Evolutionary conservation across 2,797 vertebrate genomes (phyloP), one percentile per base, ranked within the genome.

Genomic region (Tiaroga cobitis): DNA sequence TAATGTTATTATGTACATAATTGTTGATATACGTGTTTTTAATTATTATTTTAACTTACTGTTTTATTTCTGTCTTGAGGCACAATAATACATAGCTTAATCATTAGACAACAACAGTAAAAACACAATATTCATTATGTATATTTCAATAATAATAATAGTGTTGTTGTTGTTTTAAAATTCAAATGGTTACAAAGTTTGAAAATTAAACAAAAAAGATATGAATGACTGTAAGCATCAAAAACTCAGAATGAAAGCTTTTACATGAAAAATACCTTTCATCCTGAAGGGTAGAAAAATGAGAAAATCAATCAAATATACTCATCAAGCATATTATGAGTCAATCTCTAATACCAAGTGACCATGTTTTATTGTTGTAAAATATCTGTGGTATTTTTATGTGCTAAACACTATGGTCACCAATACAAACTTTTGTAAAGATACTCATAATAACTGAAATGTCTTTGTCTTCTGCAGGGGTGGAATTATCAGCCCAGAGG

Each of bases 401-500:
- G 34, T 39, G 8, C 16, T 69, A 6, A 69, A 56, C 26, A 69
- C 4, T n/a, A 21, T 80, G n/a, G 9, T 39, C 67, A n/a, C 29
- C 11, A 69, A 24, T 1, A 15, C 9, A 72, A 10, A 32, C 24
- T 2, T 72, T 43, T 59, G 37, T 29, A 61, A 43, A 82, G 0
- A 19, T 69, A 16, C 39, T 74, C 29, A 46, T 13, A 49, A 49
- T 49, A 68, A 51, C 19, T n/a, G 16, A 61, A 9, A 8, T 7
- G 16, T 61, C 9, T 63, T 69, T 65, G 2, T 80, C 8, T 18
- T 80, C 32, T 34, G 32, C 72, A 97, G 96, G 96, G 97, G 91
- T 96, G 95, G 8, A 96, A 92, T 88, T 98, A 98, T 91, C 96
- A 97, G 88, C 94, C 96, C 4, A 92, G 91, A 87, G 92, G 90